A percentile compares a stretch with the other conserved stretches of the same genome.
Evolutionary conservation across 2,113 vertebrate species (phyloP).

Genomic region (Archilochus colubris): DNA sequence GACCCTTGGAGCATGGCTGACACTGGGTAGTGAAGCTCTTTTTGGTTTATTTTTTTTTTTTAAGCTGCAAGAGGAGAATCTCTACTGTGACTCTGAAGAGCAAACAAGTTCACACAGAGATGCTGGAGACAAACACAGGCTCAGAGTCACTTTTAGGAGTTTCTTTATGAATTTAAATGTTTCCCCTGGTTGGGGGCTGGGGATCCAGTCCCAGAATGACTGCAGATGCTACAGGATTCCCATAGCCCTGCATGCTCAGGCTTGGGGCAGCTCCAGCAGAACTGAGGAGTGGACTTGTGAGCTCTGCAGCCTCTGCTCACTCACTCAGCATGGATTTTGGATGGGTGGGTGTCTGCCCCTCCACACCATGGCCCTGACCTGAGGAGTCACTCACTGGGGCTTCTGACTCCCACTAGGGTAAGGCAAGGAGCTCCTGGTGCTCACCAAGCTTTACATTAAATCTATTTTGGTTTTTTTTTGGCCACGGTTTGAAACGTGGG

Average conservation of each 20-base stretch:
- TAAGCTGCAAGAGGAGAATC: background rate
- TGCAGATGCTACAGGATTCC: constrained; percentile 72
- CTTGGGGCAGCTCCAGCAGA: constrained; percentile 48
- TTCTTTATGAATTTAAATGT: constrained; percentile 83
- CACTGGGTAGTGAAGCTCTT: rapidly evolving
- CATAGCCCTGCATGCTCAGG: constrained; percentile 33
- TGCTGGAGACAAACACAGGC: constrained; percentile 46
- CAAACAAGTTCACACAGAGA: background rate
- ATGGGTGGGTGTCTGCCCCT: background rate
- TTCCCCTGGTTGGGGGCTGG: constrained; percentile 52
- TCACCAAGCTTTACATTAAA: constrained; percentile 34
- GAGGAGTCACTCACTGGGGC: constrained; percentile 73
- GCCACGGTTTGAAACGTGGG: constrained; percentile 28
- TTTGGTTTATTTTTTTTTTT: background rate
- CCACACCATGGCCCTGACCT: background rate
- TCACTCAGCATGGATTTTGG: background rate
- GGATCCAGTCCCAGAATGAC: constrained; percentile 73
- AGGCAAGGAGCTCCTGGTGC: constrained; percentile 73
- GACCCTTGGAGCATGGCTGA: background rate
- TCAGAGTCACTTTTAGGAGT: constrained; percentile 66
- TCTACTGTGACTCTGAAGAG: background rate
- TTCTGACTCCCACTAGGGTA: constrained; percentile 70
- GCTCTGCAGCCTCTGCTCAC: background rate
- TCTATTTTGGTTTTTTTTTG: background rate
- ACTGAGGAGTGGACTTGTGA: background rate